These are phyloP conservation scores for Eupsittula cactorum DNA, from an alignment of 2,113 vertebrate genomes.

Conservation along the genomic window DNA sequence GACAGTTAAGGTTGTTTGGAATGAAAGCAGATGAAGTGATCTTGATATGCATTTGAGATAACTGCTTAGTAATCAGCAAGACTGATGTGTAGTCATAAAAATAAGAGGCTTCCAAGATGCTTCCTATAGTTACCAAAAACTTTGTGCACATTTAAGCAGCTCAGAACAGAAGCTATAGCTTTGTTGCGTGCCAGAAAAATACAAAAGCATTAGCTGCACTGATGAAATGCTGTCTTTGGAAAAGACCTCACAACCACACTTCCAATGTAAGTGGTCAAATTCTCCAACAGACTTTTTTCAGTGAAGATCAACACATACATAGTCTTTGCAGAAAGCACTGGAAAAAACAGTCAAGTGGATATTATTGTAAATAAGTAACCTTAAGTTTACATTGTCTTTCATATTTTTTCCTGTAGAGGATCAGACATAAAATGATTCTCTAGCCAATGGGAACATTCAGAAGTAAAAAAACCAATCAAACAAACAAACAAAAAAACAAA, in stretches of 20 bases:
- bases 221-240: background rate
- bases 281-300: background rate
- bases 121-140: background rate
- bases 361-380: rapidly evolving
- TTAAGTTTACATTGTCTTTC: background rate
- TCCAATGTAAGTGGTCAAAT: background rate
- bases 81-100: background rate
- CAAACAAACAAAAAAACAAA: background rate
- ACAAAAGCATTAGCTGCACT: background rate
- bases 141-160: background rate
- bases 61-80: background rate
- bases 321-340: background rate
- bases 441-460: background rate
- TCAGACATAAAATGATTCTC: background rate
- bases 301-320: rapidly evolving
- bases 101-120: background rate
- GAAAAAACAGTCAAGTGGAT: background rate
- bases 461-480: background rate
- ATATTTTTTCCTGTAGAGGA: background rate
- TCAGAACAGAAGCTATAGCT: background rate
- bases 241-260: background rate
- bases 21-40: background rate
- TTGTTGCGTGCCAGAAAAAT: background rate
- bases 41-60: background rate
- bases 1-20: background rate